A percentile compares a stretch with the other conserved stretches of the same genome.
These are phyloP conservation scores for Leucoma salicis DNA, from an alignment of 2,888 invertebrate genomes.

Conservation along the genomic window DNA sequence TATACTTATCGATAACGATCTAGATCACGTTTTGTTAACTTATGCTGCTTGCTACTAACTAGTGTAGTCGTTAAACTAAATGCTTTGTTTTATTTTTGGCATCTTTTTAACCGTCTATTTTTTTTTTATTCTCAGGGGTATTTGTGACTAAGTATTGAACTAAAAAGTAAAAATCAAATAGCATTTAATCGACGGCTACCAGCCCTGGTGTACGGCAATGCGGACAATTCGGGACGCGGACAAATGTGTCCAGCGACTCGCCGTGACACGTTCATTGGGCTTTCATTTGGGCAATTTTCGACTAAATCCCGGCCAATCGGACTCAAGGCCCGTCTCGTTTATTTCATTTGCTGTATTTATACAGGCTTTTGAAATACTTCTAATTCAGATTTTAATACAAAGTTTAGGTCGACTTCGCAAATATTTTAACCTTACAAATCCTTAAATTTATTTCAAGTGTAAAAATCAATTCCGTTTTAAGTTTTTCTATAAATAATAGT, in stretches of 20 bases:
- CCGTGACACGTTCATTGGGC: slow-evolving; percentile 80
- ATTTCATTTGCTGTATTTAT: slow-evolving; percentile 59
- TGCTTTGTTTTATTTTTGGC: too few species aligned
- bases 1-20: background rate
- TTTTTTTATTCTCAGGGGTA: background rate
- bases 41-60: too few species aligned
- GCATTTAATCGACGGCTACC: slow-evolving; percentile 39
- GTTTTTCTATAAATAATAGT: too few species aligned
- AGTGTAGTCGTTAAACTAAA: too few species aligned
- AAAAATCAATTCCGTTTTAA: too few species aligned
- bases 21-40: background rate
- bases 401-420: too few species aligned
- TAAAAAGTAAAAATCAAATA: background rate
- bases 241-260: slow-evolving; percentile 74
- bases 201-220: slow-evolving; percentile 70
- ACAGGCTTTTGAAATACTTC: too few species aligned
- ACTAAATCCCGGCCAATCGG: slow-evolving; percentile 74
- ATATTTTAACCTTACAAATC: too few species aligned
- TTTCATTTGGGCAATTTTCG: slow-evolving; percentile 81
- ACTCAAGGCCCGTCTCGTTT: slow-evolving; percentile 44
- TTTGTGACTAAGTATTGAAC: background rate
- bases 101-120: background rate
- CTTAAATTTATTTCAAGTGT: too few species aligned
- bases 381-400: too few species aligned
- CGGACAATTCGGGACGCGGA: slow-evolving; percentile 77